Evolutionary conservation across 2,113 vertebrate genomes (phyloP), one percentile per base, ranked within the genome.

Genomic region (Tretioscincus oriximinensis): DNA sequence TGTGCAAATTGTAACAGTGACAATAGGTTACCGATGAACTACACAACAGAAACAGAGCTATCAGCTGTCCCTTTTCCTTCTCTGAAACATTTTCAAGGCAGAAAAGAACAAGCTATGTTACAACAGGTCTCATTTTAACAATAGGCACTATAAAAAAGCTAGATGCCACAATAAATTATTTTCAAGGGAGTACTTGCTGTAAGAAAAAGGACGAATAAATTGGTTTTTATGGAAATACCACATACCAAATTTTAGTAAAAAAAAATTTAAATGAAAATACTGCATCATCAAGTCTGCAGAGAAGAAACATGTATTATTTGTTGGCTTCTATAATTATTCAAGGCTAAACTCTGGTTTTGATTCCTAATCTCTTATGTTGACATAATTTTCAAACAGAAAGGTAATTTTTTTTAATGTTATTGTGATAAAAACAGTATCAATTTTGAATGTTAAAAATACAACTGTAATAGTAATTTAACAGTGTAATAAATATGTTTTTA

Each of bases 1-100:
- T 91, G 87, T 86, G 87, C 78, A 92, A 84, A 87, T 81, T 77
- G 88, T 88, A 88, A 90, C 82, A 61, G 60, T 90, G 85, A 90
- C 80, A 88, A 90, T 66, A 87, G 84, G 89, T 92, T 90, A 90
- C 69, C 81, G 85, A 84, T 76, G 83, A 81, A 88, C 84, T 85
- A 89, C 87, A 58, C 84, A 90, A 90, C 72, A 85, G 81, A 92
- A 87, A 83, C 64, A 90, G 84, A 86, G 41, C 11, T 83, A 83
- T 24, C 78, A 89, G 60, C 68, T 74, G 85, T 87, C 41, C 26
- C 74, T 63, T 74, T 85, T 80, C 88, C 80, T 72, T 70, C 78
- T 82, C 87, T 87, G 69, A 89, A 86, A 80, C 60, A 73, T 81
- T 18, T 73, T 71, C 73, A 78, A 80, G 66, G 71, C 0, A 0